Evolutionary conservation across 2,888 invertebrate species (phyloP).

Genomic region (Harmothoe impar): DNA sequence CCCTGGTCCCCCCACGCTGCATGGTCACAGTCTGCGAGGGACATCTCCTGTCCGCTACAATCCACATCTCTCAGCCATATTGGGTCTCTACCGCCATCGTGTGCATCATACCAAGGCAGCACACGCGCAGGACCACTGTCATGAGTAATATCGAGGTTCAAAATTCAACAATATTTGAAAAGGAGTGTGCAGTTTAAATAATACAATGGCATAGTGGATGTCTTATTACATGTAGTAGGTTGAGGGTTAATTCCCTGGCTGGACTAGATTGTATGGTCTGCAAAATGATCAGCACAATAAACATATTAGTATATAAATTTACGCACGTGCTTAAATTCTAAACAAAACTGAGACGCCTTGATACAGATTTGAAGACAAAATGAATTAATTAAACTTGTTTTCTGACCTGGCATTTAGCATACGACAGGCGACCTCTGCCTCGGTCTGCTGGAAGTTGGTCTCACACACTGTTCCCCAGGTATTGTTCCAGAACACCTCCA

Average conservation of each 20-base stretch:
- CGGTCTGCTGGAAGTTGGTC: not conserved
- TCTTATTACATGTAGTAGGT: too few species aligned
- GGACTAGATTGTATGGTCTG: too few species aligned
- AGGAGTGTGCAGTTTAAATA: too few species aligned
- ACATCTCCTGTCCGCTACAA: conserved; percentile 24
- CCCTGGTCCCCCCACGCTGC: not conserved
- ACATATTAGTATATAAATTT: too few species aligned
- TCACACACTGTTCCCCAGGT: conserved; percentile 25
- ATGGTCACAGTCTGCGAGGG: conserved; percentile 48
- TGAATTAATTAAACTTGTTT: too few species aligned
- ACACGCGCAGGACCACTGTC: not conserved
- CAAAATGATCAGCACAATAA: too few species aligned
- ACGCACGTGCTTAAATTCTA: too few species aligned
- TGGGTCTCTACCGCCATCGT: not conserved
- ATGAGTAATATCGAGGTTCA: not conserved
- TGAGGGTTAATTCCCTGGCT: too few species aligned
- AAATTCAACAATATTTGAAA: too few species aligned
- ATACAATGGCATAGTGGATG: too few species aligned
- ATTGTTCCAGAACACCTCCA: not conserved
- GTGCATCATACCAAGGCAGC: not conserved
- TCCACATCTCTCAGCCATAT: not conserved
- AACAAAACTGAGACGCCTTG: too few species aligned
- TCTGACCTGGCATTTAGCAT: conserved; percentile 24
- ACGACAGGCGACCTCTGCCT: conserved; percentile 9
- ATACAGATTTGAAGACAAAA: too few species aligned